Conservation (phyloP, 2,888 invertebrate species). For the Eilema sororculum region DNA sequence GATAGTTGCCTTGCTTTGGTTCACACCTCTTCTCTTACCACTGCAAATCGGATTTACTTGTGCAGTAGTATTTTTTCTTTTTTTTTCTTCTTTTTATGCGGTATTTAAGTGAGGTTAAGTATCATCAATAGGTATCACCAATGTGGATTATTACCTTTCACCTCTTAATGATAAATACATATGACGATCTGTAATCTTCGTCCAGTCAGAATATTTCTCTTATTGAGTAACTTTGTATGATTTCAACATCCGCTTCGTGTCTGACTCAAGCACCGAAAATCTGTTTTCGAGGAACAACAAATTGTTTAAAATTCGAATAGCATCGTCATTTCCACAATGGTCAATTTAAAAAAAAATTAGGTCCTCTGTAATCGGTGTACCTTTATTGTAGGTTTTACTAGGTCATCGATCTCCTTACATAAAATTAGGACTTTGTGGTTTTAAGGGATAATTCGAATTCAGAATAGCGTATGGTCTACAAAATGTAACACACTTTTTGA, state of each 20-base stretch:
- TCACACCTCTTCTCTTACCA: not conserved
- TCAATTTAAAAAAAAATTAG: slow-evolving; percentile 29
- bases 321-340: slow-evolving; percentile 23
- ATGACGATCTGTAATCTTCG: not conserved
- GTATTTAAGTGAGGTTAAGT: not conserved
- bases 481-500: slow-evolving; percentile 25
- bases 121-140: not conserved
- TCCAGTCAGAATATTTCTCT: not conserved
- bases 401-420: slow-evolving; percentile 47
- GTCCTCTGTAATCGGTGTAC: slow-evolving; percentile 38
- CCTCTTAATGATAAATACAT: not conserved
- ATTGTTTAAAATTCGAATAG: slow-evolving; percentile 42
- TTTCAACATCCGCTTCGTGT: not conserved
- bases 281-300: not conserved
- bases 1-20: not conserved
- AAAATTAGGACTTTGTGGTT: slow-evolving; percentile 25
- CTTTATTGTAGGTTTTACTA: slow-evolving; percentile 35
- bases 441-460: slow-evolving; percentile 43
- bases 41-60: too few relatives aligned
- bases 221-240: not conserved
- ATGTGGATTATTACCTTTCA: not conserved
- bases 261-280: not conserved
- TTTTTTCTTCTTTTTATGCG: too few relatives aligned
- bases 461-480: slow-evolving; percentile 34
- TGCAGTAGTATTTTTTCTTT: too few relatives aligned